Evolutionary conservation across 2,113 vertebrate genomes (phyloP).

Genomic region (Polyodon spathula): DNA sequence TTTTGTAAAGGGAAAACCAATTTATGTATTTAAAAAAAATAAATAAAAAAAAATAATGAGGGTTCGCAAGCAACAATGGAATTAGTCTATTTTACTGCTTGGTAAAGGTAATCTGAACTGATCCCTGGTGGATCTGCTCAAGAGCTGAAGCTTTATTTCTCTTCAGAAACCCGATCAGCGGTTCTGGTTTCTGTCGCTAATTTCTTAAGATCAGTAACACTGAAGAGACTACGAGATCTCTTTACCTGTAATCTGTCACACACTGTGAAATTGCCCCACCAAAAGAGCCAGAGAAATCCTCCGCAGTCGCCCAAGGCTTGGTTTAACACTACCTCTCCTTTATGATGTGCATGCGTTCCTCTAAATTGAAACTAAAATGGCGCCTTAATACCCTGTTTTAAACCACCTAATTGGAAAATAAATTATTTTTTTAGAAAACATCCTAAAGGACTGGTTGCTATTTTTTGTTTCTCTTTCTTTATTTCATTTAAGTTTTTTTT

Average conservation of each 20-base stretch:
- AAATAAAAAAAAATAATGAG: no score
- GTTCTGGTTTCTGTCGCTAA: no score
- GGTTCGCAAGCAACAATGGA: no score
- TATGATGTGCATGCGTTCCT: slow-evolving; percentile 64
- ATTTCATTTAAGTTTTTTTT: slow-evolving; percentile 1
- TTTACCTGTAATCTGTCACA: slow-evolving; percentile 4
- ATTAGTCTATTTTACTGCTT: no score
- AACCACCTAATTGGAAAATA: no score
- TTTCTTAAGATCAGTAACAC: not conserved
- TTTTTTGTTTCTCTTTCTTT: slow-evolving; percentile 39
- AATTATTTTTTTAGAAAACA: slow-evolving; percentile 36
- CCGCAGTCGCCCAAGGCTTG: slow-evolving; percentile 82
- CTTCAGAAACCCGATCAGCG: no score
- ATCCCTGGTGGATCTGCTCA: no score
- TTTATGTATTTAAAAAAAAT: no score
- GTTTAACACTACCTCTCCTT: slow-evolving; percentile 91
- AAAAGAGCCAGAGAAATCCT: slow-evolving; percentile 55
- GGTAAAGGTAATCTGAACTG: no score
- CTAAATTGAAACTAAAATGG: slow-evolving; percentile 22
- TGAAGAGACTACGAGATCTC: not conserved
- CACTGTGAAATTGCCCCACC: not conserved
- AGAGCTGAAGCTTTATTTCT: not conserved
- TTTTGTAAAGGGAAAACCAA: no score
- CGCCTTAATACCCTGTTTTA: no score
- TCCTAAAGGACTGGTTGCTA: slow-evolving; percentile 91